phyloP scores from a whole-genome alignment of 2,113 vertebrate species.

The Xerus inauris region DNA sequence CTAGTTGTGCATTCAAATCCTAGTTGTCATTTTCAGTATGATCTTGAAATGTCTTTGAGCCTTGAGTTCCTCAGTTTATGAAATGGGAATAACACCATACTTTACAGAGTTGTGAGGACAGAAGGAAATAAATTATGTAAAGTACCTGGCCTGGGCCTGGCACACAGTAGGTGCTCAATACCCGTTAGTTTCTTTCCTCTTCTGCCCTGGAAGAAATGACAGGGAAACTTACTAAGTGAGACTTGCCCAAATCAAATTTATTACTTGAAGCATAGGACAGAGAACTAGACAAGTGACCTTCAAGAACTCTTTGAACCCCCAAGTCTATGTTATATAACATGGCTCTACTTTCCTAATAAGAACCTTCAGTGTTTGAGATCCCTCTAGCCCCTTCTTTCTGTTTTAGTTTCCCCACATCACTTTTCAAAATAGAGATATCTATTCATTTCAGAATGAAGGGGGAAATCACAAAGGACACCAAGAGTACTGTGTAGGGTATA shows the following conservation, averaged over 20 bases:
- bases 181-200: conserved; percentile 84
- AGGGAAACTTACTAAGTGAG: conserved; percentile 83
- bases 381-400: conserved; percentile 17
- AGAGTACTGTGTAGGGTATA: neutral
- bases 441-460: conserved; percentile 13
- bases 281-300: conserved; percentile 62
- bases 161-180: conserved; percentile 82
- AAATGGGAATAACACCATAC: conserved; percentile 76
- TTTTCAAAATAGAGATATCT: neutral
- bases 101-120: conserved; percentile 77
- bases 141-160: conserved; percentile 83
- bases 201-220: conserved; percentile 81
- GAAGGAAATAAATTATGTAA: conserved; percentile 82
- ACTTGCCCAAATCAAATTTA: conserved; percentile 75
- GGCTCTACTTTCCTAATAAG: conserved; percentile 45
- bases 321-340: neutral
- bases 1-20: conserved; percentile 64
- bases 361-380: neutral
- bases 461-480: neutral
- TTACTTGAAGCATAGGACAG: conserved; percentile 72
- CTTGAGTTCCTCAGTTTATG: conserved; percentile 69
- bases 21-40: conserved; percentile 55
- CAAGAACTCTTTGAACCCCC: conserved; percentile 45
- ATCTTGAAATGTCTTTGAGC: conserved; percentile 52
- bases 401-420: neutral